Conservation (phyloP, 2,797 vertebrate species). For the Cossypha polioptera region DNA sequence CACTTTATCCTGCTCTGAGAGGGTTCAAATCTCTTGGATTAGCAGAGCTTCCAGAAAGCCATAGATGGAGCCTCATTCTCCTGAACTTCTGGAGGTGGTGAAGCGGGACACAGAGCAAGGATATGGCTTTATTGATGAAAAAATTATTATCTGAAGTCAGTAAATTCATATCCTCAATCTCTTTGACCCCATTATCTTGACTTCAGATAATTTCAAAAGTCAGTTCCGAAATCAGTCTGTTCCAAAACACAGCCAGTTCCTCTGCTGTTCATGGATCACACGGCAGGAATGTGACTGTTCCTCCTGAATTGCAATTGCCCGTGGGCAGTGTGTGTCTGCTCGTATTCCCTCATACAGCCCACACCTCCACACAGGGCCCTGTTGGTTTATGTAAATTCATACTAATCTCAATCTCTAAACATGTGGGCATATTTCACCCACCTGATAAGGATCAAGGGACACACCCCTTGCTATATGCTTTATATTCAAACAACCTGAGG, state of each 20-base stretch:
- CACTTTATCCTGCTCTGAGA: not conserved
- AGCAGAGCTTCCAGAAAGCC: not conserved
- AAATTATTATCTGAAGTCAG: not conserved
- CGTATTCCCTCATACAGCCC: not conserved
- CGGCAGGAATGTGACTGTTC: not conserved
- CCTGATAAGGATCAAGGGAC: conserved; percentile 1
- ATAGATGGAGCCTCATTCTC: not conserved
- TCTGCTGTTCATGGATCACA: not conserved
- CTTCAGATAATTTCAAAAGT: not conserved
- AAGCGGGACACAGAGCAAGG: not conserved
- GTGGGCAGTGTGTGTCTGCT: not conserved
- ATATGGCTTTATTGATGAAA: not conserved
- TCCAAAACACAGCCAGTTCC: not conserved
- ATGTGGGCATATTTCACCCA: not conserved
- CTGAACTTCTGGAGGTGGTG: not conserved
- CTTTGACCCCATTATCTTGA: not conserved
- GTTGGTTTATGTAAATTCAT: conserved; percentile 31
- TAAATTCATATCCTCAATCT: not conserved
- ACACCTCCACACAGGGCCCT: not conserved
- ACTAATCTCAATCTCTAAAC: not conserved
- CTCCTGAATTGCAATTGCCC: not conserved
- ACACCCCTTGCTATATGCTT: not conserved
- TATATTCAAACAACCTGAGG: conserved; percentile 31
- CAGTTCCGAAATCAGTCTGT: not conserved
- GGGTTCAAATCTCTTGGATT: not conserved